Evolutionary conservation across 1,140 invertebrate genomes (phyloP).

Genomic region (Xylocopa sonorina): DNA sequence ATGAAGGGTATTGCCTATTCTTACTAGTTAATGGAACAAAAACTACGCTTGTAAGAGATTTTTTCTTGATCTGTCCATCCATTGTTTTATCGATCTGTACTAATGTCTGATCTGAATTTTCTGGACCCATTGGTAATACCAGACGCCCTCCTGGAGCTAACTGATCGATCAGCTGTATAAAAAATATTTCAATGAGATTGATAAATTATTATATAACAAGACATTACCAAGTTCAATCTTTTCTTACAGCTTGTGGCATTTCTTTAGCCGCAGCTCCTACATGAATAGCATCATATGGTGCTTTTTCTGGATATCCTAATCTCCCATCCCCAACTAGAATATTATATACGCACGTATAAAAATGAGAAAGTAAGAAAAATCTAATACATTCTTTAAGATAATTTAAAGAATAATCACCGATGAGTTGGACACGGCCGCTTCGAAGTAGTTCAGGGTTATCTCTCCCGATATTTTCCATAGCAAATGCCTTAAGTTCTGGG

Average conservation of each 20-base stretch:
- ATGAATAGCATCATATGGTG: slow-evolving; percentile 88
- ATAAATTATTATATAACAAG: neutral
- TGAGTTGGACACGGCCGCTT: slow-evolving; percentile 86
- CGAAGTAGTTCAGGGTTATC: slow-evolving; percentile 88
- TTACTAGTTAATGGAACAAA: slow-evolving; percentile 98
- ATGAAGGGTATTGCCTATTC: slow-evolving; percentile 84
- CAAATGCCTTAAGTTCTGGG: slow-evolving; percentile 89
- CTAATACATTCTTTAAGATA: neutral
- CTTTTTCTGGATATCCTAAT: slow-evolving; percentile 83
- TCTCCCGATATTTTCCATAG: slow-evolving; percentile 89
- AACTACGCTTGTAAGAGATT: slow-evolving; percentile 95
- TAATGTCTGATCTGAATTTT: slow-evolving; percentile 91
- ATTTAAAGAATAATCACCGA: slow-evolving; percentile 83
- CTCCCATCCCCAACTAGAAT: slow-evolving; percentile 85
- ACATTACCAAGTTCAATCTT: slow-evolving; percentile 67
- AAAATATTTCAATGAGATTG: slow-evolving; percentile 79
- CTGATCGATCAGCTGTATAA: slow-evolving; percentile 82
- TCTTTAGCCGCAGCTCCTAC: slow-evolving; percentile 82
- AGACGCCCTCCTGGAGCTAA: slow-evolving; percentile 86
- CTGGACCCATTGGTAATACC: slow-evolving; percentile 95
- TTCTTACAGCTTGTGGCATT: slow-evolving; percentile 83
- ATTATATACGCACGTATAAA: neutral
- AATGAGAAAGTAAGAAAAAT: neutral
- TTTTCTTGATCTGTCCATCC: slow-evolving; percentile 90
- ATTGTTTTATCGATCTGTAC: slow-evolving; percentile 92